phyloP scores from a whole-genome alignment of 2,888 invertebrate species.

The Coenonympha arcania region DNA sequence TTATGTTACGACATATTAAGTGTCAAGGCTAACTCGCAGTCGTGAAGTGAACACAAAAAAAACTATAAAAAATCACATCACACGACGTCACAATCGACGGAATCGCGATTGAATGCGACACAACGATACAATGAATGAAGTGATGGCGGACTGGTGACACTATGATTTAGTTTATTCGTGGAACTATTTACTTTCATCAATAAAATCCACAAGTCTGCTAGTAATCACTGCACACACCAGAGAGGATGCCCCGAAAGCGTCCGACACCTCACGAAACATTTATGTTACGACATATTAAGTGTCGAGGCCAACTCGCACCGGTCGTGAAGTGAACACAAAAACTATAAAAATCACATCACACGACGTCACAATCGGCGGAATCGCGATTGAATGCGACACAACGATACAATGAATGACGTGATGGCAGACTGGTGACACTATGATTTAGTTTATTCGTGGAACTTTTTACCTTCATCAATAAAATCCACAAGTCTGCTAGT shows the following conservation, averaged over 20 bases:
- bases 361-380: slow-evolving; percentile 24
- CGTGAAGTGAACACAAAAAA: slow-evolving; percentile 3
- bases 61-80: slow-evolving; percentile 6
- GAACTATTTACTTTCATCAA: too few species aligned
- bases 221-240: too few species aligned
- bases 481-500: slow-evolving; percentile 50
- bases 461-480: slow-evolving; percentile 38
- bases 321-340: too few species aligned
- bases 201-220: too few species aligned
- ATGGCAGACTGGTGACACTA: slow-evolving; percentile 47
- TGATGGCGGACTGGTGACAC: slow-evolving; percentile 49
- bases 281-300: too few species aligned
- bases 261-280: too few species aligned
- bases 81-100: slow-evolving; percentile 20
- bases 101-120: slow-evolving; percentile 42
- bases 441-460: slow-evolving; percentile 32
- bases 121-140: slow-evolving; percentile 38
- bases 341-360: slow-evolving; percentile 6
- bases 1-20: slow-evolving; percentile 48
- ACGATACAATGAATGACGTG: slow-evolving; percentile 40
- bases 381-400: slow-evolving; percentile 43
- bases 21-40: slow-evolving; percentile 4
- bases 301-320: too few species aligned
- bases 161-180: slow-evolving; percentile 32
- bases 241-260: too few species aligned